Percentiles rank a stretch among this genome's conserved stretches.
phyloP scores from a whole-genome alignment of 2,797 vertebrate genomes.

The Sphenodon punctatus region DNA sequence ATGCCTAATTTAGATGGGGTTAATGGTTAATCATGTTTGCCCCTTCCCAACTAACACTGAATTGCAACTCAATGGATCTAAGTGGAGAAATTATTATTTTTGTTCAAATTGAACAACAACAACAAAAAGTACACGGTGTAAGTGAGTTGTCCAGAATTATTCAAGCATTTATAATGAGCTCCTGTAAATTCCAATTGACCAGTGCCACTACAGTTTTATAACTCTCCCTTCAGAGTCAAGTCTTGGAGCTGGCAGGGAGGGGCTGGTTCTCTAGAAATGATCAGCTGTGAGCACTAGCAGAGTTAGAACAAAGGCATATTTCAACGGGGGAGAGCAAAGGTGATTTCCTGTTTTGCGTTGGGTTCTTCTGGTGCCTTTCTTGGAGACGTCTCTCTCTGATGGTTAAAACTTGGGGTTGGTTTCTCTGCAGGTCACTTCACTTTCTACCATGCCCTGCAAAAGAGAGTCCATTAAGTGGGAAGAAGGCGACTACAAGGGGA shows the following conservation, averaged over 20 bases:
- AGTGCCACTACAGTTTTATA: not conserved
- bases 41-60: not conserved
- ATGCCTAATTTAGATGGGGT: not conserved
- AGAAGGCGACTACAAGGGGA: not conserved
- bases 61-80: not conserved
- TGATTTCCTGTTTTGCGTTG: slow-evolving; percentile 41
- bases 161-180: slow-evolving; percentile 22
- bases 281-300: not conserved
- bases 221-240: not conserved
- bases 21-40: not conserved
- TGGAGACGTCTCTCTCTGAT: not conserved
- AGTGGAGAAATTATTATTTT: not conserved
- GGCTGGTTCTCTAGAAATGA: not conserved
- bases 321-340: slow-evolving; percentile 26
- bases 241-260: too few relatives aligned
- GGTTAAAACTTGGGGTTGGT: not conserved
- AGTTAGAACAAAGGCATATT: not conserved
- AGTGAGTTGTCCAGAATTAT: not conserved
- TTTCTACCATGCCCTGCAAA: not conserved
- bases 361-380: slow-evolving; percentile 10
- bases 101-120: too few relatives aligned
- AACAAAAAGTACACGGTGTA: too few relatives aligned
- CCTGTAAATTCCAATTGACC: not conserved
- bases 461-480: not conserved
- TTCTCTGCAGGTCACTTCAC: not conserved